These are phyloP conservation scores for Protomyctophum bolini DNA, from an alignment of 2,113 vertebrate species.

Conservation along the genomic window DNA sequence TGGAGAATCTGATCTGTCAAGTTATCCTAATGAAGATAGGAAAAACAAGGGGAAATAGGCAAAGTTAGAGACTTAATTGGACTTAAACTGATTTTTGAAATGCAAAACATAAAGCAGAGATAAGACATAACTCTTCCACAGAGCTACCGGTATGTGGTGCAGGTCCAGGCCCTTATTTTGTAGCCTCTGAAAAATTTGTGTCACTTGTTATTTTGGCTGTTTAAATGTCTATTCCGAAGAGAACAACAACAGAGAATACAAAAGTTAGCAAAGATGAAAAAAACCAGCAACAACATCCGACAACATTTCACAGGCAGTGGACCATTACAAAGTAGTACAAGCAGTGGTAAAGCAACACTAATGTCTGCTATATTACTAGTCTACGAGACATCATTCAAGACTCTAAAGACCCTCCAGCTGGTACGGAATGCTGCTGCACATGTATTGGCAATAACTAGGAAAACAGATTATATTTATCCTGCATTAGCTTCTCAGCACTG, in stretches of 20 bases:
- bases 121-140: conserved; percentile 44
- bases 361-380: too few relatives aligned
- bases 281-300: background rate
- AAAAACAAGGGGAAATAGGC: conserved; percentile 17
- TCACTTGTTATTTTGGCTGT: conserved; percentile 30
- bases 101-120: conserved; percentile 58
- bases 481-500: too few relatives aligned
- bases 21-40: conserved; percentile 66
- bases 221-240: conserved; percentile 25
- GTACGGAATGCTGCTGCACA: too few relatives aligned
- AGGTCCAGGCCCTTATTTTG: conserved; percentile 49
- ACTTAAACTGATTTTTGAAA: conserved; percentile 71
- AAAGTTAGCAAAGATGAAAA: background rate
- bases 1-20: conserved; percentile 65
- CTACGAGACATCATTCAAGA: too few relatives aligned
- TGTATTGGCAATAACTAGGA: too few relatives aligned
- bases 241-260: conserved; percentile 34
- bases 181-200: conserved; percentile 15
- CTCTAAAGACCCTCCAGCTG: too few relatives aligned
- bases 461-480: too few relatives aligned
- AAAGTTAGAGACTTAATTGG: conserved; percentile 67
- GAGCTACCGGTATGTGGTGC: conserved; percentile 22
- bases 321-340: background rate
- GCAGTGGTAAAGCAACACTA: too few relatives aligned
- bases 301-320: conserved; percentile 2